Evolutionary conservation across 2,797 vertebrate species (phyloP).

Genomic region (Parotocinclus haroldoi): DNA sequence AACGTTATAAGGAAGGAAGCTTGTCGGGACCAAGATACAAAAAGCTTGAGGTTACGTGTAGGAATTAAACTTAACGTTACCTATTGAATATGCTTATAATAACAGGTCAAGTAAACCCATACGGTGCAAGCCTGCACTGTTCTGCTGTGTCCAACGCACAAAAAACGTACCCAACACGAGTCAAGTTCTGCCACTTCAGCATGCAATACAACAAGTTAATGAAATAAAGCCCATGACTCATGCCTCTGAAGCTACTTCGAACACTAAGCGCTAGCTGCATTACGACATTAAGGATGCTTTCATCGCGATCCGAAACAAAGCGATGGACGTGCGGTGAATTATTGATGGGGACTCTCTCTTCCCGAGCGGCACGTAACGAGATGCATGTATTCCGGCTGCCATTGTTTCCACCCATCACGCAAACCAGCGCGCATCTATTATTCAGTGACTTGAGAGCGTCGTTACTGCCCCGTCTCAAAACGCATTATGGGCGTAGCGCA

Average conservation of each 20-base stretch:
- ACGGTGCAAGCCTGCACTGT: no score
- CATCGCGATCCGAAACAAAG: conserved; percentile 28
- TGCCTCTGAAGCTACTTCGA: neutral
- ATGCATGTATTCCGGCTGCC: conserved; percentile 14
- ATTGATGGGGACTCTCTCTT: conserved; percentile 72
- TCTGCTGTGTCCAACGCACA: neutral
- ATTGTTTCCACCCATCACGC: conserved; percentile 18
- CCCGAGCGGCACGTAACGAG: conserved; percentile 27
- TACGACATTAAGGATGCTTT: conserved; percentile 14
- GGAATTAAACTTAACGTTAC: no score
- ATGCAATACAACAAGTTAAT: neutral
- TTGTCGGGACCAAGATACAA: no score
- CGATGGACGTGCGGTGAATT: conserved; percentile 60
- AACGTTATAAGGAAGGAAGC: no score
- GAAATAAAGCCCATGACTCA: neutral
- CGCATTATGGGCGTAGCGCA: neutral
- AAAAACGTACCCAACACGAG: neutral
- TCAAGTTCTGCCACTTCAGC: neutral
- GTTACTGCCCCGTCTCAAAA: neutral
- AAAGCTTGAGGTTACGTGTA: no score
- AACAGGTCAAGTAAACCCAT: no score
- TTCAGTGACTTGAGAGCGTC: conserved; percentile 11
- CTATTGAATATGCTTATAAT: no score
- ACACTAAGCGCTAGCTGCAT: neutral
- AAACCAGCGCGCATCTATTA: conserved; percentile 10